Conservation (phyloP, 2,113 vertebrate species). For the Nycticryphes semicollaris region DNA sequence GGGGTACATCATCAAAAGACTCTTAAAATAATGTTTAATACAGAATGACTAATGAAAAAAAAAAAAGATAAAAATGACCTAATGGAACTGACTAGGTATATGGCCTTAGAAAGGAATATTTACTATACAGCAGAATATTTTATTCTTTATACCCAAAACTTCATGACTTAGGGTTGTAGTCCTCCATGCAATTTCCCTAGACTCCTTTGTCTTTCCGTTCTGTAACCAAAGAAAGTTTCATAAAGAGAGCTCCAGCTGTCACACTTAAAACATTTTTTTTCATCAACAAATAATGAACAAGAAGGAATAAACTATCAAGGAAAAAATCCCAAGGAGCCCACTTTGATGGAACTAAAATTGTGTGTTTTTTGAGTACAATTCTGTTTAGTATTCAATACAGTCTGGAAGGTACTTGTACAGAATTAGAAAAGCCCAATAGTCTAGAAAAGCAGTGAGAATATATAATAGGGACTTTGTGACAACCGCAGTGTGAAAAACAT, state of each 20-base stretch:
- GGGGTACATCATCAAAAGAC: not conserved
- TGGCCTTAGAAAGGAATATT: not conserved
- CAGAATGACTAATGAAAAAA: not conserved
- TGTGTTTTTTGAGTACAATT: not conserved
- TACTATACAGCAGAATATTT: not conserved
- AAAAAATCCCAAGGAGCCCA: not conserved
- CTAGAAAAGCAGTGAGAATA: not conserved
- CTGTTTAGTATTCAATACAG: constrained; percentile 7
- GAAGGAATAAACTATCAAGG: not conserved
- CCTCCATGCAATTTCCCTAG: not conserved
- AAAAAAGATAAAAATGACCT: not conserved
- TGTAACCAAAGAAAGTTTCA: not conserved
- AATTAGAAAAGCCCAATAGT: not conserved
- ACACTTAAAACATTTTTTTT: not conserved
- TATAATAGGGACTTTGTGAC: not conserved
- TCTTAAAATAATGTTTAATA: constrained; percentile 7
- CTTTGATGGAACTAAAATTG: not conserved
- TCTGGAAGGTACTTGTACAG: not conserved
- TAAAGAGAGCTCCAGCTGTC: not conserved
- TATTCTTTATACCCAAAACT: not conserved
- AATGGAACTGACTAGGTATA: not conserved
- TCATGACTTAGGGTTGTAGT: not conserved
- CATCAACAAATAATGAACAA: not conserved
- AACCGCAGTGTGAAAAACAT: not conserved
- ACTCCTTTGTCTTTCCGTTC: not conserved